Evolutionary conservation across 2,113 vertebrate genomes (phyloP).

Genomic region (Cathartes aura): DNA sequence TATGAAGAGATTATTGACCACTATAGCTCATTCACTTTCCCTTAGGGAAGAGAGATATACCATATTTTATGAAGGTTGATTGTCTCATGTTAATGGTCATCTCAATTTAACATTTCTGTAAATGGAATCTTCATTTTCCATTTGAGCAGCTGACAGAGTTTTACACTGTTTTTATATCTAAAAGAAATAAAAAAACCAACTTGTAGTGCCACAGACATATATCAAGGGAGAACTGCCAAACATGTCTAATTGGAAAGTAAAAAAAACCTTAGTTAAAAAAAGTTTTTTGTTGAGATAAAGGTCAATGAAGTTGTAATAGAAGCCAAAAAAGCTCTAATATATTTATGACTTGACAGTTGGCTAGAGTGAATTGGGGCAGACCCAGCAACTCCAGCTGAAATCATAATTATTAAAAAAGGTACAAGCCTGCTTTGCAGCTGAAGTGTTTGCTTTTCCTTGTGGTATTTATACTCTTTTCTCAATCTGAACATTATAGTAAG

Average conservation of each 20-base stretch:
- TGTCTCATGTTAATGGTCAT: neutral
- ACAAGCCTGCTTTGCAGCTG: neutral
- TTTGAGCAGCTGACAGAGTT: conserved; percentile 12
- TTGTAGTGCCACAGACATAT: neutral
- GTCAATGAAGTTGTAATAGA: conserved; percentile 25
- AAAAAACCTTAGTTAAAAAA: neutral
- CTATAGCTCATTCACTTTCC: neutral
- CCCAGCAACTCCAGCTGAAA: neutral
- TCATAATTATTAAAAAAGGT: neutral
- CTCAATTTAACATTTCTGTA: neutral
- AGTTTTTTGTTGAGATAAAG: neutral
- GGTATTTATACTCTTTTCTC: neutral
- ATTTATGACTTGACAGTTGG: conserved; percentile 11
- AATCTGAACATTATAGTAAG: neutral
- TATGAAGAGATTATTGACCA: conserved; percentile 40
- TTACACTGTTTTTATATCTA: neutral
- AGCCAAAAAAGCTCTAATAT: neutral
- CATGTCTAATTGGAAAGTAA: neutral
- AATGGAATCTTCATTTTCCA: conserved; percentile 26
- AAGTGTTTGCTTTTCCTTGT: neutral
- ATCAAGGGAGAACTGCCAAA: conserved; percentile 28
- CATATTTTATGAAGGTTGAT: neutral
- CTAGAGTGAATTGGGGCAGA: neutral
- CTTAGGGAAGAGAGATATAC: neutral
- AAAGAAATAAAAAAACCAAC: conserved; percentile 30